phyloP scores from a whole-genome alignment of 1,140 invertebrate genomes.

The Drosophila pandora region DNA sequence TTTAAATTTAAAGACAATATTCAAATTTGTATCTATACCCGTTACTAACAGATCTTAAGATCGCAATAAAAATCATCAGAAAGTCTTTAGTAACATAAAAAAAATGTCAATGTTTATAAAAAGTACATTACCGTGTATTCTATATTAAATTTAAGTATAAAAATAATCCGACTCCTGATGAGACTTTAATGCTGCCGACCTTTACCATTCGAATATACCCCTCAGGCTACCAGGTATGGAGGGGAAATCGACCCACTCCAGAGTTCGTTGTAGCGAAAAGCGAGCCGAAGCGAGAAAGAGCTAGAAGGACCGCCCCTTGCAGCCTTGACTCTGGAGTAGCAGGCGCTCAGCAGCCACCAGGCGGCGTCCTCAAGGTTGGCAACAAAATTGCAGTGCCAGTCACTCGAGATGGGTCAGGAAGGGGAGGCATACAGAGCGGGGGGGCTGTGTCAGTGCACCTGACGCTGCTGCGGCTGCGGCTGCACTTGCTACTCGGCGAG shows the following conservation, averaged over 20 bases:
- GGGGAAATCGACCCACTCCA: slow-evolving; percentile 5
- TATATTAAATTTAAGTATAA: too few relatives aligned
- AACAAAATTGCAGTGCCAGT: slow-evolving; percentile 59
- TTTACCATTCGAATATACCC: background rate
- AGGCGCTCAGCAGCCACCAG: slow-evolving; percentile 53
- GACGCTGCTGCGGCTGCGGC: slow-evolving; percentile 25
- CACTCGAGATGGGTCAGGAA: slow-evolving; percentile 16
- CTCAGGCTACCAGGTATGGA: background rate
- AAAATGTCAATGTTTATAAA: too few relatives aligned
- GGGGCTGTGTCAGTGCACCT: slow-evolving; percentile 69
- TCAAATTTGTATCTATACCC: too few relatives aligned
- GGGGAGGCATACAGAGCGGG: background rate
- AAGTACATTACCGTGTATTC: too few relatives aligned
- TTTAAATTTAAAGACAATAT: too few relatives aligned
- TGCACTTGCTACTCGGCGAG: slow-evolving; percentile 59
- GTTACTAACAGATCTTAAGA: too few relatives aligned
- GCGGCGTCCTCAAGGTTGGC: slow-evolving; percentile 59
- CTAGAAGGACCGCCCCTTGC: slow-evolving; percentile 44
- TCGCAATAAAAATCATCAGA: too few relatives aligned
- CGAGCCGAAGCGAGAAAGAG: background rate
- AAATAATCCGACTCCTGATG: too few relatives aligned
- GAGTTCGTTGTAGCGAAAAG: background rate
- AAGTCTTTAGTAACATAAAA: too few relatives aligned
- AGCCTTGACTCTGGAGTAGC: slow-evolving; percentile 44
- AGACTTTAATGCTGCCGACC: too few relatives aligned